These are phyloP conservation scores for Vesta saturnalis DNA, from an alignment of 2,888 invertebrate genomes.

Conservation along the genomic window DNA sequence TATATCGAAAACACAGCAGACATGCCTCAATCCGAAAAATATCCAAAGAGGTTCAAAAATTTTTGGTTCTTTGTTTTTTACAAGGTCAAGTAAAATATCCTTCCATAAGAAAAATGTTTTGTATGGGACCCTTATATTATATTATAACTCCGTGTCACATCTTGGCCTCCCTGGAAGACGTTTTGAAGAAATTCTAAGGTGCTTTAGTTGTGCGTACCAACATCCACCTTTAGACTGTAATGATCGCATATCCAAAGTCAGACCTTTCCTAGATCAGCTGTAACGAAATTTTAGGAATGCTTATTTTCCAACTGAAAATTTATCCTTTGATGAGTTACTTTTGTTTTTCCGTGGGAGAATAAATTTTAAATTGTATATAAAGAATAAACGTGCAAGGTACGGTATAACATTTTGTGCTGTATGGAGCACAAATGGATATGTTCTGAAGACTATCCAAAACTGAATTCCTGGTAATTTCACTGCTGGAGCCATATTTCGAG, in stretches of 20 bases:
- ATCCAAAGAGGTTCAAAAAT: background rate
- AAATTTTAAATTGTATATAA: constrained; percentile 1
- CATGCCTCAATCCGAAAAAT: no score
- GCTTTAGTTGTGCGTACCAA: background rate
- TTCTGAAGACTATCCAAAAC: no score
- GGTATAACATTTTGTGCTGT: background rate
- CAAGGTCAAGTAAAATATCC: background rate
- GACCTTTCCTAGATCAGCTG: background rate
- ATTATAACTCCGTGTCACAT: background rate
- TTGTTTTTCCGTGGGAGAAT: background rate
- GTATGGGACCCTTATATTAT: background rate
- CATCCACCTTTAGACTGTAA: background rate
- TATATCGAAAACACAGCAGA: no score
- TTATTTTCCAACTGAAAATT: background rate
- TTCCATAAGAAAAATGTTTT: background rate
- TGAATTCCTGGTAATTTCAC: no score
- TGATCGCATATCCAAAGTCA: background rate
- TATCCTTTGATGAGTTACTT: background rate
- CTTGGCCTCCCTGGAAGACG: background rate
- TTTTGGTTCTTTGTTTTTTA: background rate
- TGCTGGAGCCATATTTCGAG: no score
- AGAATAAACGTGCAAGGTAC: background rate
- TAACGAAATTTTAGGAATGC: background rate
- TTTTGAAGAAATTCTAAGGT: background rate
- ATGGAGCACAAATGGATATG: constrained; percentile 5